Percentiles rank a stretch among this genome's conserved stretches.
These are phyloP conservation scores for Melanocharis versteri DNA, from an alignment of 2,113 vertebrate species.

Conservation along the genomic window DNA sequence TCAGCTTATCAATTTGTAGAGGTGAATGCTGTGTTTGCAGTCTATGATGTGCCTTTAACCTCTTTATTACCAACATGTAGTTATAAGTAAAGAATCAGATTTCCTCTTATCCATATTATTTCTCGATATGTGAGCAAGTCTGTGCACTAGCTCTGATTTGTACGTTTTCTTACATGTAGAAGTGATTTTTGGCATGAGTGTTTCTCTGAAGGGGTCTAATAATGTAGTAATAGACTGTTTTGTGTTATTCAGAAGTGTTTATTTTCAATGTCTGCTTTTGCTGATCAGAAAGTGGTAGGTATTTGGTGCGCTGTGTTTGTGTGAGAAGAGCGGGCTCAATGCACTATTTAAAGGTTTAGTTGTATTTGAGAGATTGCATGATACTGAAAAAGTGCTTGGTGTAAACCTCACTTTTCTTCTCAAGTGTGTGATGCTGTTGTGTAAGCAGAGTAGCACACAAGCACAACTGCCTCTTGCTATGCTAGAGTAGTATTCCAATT, in stretches of 20 bases:
- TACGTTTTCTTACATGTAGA: background rate
- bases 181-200: background rate
- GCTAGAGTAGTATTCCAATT: background rate
- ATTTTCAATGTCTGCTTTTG: constrained; percentile 15
- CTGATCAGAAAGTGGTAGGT: background rate
- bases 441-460: background rate
- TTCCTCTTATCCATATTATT: constrained; percentile 18
- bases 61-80: background rate
- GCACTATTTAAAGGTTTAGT: background rate
- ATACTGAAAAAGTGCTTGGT: background rate
- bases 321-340: background rate
- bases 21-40: constrained; percentile 5
- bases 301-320: background rate
- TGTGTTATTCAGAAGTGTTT: background rate
- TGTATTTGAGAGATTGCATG: background rate
- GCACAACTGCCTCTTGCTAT: background rate
- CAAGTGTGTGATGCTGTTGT: background rate
- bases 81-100: constrained; percentile 13
- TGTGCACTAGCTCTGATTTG: constrained; percentile 15
- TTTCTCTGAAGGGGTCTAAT: constrained; percentile 6
- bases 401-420: background rate
- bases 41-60: constrained; percentile 16
- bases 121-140: background rate
- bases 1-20: background rate
- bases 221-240: background rate